Base-by-base conservation (phyloP, 2,797 vertebrate species). In the Anabacerthia variegaticeps region DNA sequence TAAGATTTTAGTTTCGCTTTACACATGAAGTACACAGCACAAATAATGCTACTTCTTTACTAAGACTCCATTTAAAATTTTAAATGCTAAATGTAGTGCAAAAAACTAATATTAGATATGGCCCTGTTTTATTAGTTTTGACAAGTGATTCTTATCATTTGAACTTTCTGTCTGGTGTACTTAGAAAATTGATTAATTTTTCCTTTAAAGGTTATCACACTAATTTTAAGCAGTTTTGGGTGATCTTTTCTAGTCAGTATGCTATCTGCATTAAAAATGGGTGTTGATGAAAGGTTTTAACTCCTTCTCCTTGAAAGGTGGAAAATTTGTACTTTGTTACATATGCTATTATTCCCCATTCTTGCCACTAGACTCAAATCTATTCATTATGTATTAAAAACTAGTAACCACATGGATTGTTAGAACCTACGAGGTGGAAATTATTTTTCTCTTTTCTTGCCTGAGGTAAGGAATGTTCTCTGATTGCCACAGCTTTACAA, bases 151-250 rank as follows among this genome's bases (percentile, higher is more conserved):
- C 73, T 81, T 91, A 75, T 66, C 0, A 63, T 59, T 89, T 91
- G 44, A 93, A 82, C 75, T 89, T 94, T 86, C 58, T 91, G 23
- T 79, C 77, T 93, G 7, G 23, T 65, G 3, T 87, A 27, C 6
- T 71, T 89, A 56, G 37, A 76, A 94, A 95, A 67, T 37, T 1
- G 17, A 82, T 79, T 85, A 0, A 22, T 76, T 86, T 93, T 88
- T 89, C 59, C 39, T 72, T 76, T 76, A 87, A 95, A 96, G 77
- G 77, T 91, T 89, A 87, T 81, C 61, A 77, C 49, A 63, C 5
- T 59, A 79, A 93, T 85, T 91, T 85, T 49, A 79, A 87, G 55
- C 32, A 90, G 48, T 89, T 93, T 91, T 56, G 22, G 24, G 21
- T 86, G 74, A 73, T 95, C n/a, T 76, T 87, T 83, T 61, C 77